These are phyloP conservation scores for Drosophila guanche DNA, from an alignment of 1,140 invertebrate species.

Conservation along the genomic window DNA sequence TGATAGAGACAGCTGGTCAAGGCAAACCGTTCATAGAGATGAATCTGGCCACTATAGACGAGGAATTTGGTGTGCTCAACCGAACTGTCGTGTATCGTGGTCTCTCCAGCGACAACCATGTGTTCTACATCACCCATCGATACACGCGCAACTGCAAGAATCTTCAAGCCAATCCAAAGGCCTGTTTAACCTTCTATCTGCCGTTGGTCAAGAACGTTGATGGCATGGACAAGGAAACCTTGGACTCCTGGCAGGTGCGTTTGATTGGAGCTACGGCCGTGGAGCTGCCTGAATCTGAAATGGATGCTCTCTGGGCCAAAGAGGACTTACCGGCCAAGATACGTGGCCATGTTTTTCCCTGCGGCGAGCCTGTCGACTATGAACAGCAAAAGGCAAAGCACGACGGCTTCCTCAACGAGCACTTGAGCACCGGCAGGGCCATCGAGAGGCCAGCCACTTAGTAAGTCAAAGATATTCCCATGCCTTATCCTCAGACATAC, in stretches of 20 bases:
- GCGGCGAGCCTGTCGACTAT: slow-evolving; percentile 66
- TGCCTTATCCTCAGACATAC: not conserved
- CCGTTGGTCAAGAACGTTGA: slow-evolving; percentile 22
- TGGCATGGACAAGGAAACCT: not conserved
- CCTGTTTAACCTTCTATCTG: slow-evolving; percentile 51
- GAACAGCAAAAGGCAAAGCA: slow-evolving; percentile 55
- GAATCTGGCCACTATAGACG: slow-evolving; percentile 73
- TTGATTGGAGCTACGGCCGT: slow-evolving; percentile 62
- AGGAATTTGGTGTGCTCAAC: slow-evolving; percentile 70
- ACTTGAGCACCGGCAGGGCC: slow-evolving; percentile 30
- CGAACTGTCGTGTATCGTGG: slow-evolving; percentile 73
- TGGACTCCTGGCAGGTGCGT: slow-evolving; percentile 64
- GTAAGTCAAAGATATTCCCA: slow-evolving; percentile 37
- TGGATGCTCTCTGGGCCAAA: slow-evolving; percentile 59
- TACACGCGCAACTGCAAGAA: slow-evolving; percentile 71
- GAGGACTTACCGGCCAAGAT: slow-evolving; percentile 63
- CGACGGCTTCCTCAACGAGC: slow-evolving; percentile 48
- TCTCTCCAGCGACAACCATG: slow-evolving; percentile 43
- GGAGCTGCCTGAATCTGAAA: slow-evolving; percentile 47
- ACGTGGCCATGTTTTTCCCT: slow-evolving; percentile 62
- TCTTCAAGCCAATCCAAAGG: slow-evolving; percentile 58
- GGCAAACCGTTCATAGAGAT: slow-evolving; percentile 34
- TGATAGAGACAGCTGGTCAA: slow-evolving; percentile 25
- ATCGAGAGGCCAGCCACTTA: slow-evolving; percentile 54
- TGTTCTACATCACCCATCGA: slow-evolving; percentile 72